Evolutionary conservation across 2,797 vertebrate genomes (phyloP), one percentile per base, ranked within the genome.

Genomic region (Pseudotriccus pelzelni): DNA sequence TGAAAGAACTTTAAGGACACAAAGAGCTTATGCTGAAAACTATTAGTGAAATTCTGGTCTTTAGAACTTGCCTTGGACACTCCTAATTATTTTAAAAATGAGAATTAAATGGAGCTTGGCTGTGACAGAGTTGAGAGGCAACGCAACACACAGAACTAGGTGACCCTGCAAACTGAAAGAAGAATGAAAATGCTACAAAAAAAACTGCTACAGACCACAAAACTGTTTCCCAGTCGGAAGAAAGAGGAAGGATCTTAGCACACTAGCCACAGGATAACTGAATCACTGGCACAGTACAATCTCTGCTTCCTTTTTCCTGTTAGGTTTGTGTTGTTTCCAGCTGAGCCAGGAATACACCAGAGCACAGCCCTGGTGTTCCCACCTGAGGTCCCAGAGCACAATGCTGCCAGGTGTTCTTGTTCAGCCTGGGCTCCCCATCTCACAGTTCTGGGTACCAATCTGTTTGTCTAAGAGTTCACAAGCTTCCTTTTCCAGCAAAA

Each of bases 221-320:
- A 93, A 56, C 32, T n/a, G n/a, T 18, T 92, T 70, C n/a, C 80
- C 49, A 77, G 52, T n/a, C 73, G 90, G 87, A 86, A 86, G 79
- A 43, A 75, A 84, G 7, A 14, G n/a, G 58, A 85, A 87, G 53
- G 53, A 64, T 28, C 19, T 28, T 10, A 49, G 32, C 1, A 1
- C 6, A 23, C 13, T 21, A 68, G 47, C 49, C 76, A 56, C 52
- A 56, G n/a, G 68, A 25, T 17, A 73, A 73, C 9, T 28, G 60
- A 73, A 76, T 69, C 81, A 76, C 67, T 41, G 46, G 18, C 22
- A 49, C 25, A 50, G 64, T 12, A 44, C 41, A 49, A 46, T 22
- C 73, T 36, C 28, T 7, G 17, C 3, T 63, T 84, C 62, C 75
- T 50, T 58, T 41, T 39, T 15, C 11, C n/a, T 49, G 0, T 36